phyloP scores from a whole-genome alignment of 2,888 invertebrate species.

The Teleiodes luculella region DNA sequence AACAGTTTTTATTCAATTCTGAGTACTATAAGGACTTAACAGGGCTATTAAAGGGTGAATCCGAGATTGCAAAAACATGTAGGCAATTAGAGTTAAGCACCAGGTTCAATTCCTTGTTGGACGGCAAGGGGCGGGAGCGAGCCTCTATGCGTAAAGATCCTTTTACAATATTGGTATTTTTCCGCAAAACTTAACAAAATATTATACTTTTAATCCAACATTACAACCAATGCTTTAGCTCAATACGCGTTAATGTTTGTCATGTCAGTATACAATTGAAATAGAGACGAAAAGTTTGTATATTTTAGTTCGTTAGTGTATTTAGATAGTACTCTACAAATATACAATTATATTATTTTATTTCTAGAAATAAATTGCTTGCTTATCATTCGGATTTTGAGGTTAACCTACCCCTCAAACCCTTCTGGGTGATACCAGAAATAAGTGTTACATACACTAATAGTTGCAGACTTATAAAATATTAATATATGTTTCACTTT shows the following conservation, averaged over 20 bases:
- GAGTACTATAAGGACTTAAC: constrained; percentile 26
- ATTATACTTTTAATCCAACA: neutral
- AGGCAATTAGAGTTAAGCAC: constrained; percentile 60
- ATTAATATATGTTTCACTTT: neutral
- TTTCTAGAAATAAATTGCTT: no score
- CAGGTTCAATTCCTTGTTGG: constrained; percentile 54
- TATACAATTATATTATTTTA: no score
- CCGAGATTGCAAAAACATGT: constrained; percentile 55
- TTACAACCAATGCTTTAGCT: no score
- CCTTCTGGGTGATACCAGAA: no score
- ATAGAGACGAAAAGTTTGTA: no score
- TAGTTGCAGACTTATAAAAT: neutral
- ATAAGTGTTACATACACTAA: no score
- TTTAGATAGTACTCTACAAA: no score
- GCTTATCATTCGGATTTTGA: no score
- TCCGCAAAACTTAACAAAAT: neutral
- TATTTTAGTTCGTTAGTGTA: no score
- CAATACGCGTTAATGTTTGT: no score
- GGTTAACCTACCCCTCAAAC: no score
- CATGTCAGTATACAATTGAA: no score
- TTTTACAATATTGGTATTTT: neutral
- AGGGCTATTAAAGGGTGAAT: constrained; percentile 47
- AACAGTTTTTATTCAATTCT: constrained; percentile 25
- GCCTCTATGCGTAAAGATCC: constrained; percentile 48
- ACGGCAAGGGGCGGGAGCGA: constrained; percentile 47